Evolutionary conservation across 2,113 vertebrate genomes (phyloP).

Genomic region (Saimiri boliviensis): DNA sequence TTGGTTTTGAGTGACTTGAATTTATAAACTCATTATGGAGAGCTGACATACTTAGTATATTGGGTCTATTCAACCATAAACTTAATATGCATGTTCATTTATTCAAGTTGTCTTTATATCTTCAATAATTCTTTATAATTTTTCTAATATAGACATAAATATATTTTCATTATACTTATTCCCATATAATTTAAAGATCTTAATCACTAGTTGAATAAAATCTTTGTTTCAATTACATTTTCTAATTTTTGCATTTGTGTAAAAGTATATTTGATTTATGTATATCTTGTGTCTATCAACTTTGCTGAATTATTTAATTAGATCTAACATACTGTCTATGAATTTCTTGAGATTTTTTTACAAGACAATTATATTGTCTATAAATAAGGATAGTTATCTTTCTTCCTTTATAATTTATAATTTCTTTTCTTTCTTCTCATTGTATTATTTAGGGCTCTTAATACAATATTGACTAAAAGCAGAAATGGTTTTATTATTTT

Average conservation of each 20-base stretch:
- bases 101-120: neutral
- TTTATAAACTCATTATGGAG: neutral
- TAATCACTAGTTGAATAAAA: neutral
- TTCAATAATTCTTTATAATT: constrained; percentile 19
- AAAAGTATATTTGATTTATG: neutral
- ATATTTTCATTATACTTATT: neutral
- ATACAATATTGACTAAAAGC: neutral
- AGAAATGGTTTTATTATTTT: neutral
- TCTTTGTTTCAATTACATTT: neutral
- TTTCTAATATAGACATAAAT: neutral
- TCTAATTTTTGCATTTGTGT: neutral
- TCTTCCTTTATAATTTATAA: neutral
- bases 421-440: neutral
- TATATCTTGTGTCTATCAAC: neutral
- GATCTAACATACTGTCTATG: neutral
- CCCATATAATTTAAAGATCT: neutral
- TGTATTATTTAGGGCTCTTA: neutral
- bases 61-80: neutral
- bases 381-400: neutral
- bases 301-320: constrained; percentile 5
- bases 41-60: neutral
- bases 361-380: neutral
- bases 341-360: neutral
- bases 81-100: neutral
- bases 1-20: neutral